Base-by-base conservation (phyloP, 2,113 vertebrate species). In the Origma solitaria region DNA sequence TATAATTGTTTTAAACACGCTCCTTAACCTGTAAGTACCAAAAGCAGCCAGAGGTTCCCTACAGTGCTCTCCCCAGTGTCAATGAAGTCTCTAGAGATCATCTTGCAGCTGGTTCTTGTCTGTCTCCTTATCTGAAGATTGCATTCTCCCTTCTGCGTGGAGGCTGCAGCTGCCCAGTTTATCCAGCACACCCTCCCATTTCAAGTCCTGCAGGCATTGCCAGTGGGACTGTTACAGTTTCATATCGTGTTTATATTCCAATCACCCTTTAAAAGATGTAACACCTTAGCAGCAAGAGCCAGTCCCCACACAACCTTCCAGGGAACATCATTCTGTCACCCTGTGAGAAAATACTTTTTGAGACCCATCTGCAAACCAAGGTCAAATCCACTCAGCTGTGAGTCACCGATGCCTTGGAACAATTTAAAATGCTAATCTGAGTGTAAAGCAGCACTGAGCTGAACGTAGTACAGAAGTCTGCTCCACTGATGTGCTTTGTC, bases 101-200 rank as follows among this genome's bases (percentile, higher is more conserved):
- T 24, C 33, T 51, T 30, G 35, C 53, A 45, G 12, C 35, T 23
- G 35, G 11, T 83, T 24, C 35, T 16, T 10, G 40, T 60, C 9
- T 6, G 16, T 28, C 33, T 79, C 66, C 57, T 28, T 38, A 13
- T 25, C 47, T 16, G 13, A 78, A 58, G 51, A 27, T 4, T 54
- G 31, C 5, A 10, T 51, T 70, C 1, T 0, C 22, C 11, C 14
- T 68, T 19, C 65, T 54, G 14, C 4, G 8, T 0, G 1, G 62
- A 58, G 27, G 44, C 73, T 84, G 50, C 38, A 6, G 35, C 21
- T 78, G 31, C 27, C 64, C 27, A 15, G 33, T 51, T 90, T 11
- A 65, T n/a, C 40, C 25, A 10, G 38, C 5, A 0, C 13, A 33
- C 40, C 42, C 42, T 84, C 51, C 51, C 7, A 0, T 2, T 60